Conservation (phyloP, 2,797 vertebrate genomes). For the Centropyge bicolor region DNA sequence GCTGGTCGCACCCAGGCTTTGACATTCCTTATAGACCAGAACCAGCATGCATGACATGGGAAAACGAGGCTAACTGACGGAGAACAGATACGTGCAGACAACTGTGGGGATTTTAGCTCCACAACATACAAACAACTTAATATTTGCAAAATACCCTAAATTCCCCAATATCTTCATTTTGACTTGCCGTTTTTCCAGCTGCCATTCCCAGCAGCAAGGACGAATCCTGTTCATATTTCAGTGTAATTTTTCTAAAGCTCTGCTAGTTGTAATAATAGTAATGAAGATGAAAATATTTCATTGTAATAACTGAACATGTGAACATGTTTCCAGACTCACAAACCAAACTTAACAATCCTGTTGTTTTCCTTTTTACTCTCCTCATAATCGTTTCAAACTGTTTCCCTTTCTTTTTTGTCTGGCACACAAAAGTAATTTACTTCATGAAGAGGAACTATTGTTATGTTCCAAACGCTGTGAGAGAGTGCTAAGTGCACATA, state of each 20-base stretch:
- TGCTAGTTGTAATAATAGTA: not conserved
- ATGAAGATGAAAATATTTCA: not conserved
- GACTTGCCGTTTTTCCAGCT: too few relatives aligned
- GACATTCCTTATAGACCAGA: too few relatives aligned
- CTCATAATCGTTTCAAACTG: constrained; percentile 63
- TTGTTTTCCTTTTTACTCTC: constrained; percentile 36
- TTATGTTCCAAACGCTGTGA: constrained; percentile 66
- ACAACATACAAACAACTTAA: too few relatives aligned
- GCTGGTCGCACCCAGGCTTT: too few relatives aligned
- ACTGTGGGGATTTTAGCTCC: too few relatives aligned
- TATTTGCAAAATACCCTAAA: too few relatives aligned
- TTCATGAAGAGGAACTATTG: constrained; percentile 75
- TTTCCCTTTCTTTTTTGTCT: constrained; percentile 42
- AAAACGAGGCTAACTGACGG: too few relatives aligned
- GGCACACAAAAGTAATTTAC: constrained; percentile 74
- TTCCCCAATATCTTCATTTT: too few relatives aligned
- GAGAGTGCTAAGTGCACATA: constrained; percentile 49
- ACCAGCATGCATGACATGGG: too few relatives aligned
- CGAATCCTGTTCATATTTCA: too few relatives aligned
- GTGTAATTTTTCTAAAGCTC: not conserved
- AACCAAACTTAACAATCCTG: constrained; percentile 15
- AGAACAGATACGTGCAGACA: too few relatives aligned
- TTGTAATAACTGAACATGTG: not conserved
- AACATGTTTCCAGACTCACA: constrained; percentile 24
- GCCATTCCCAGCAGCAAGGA: too few relatives aligned